Base-by-base conservation (phyloP, 2,888 invertebrate species). In the Bombylius discolor region DNA sequence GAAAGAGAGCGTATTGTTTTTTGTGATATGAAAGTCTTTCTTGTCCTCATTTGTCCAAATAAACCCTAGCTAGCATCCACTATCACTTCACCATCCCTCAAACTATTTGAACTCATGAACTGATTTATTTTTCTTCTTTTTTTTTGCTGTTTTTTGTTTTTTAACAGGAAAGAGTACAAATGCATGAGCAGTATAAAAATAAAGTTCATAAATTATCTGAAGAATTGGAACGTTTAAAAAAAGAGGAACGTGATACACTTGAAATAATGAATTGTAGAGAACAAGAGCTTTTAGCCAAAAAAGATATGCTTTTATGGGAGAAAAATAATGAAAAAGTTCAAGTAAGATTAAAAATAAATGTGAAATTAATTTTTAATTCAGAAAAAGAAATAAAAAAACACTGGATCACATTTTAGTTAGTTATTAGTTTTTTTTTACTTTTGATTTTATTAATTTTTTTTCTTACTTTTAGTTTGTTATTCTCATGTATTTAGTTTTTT, bases 181-280 rank as follows among this genome's bases (percentile, higher is more conserved):
- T 74, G 74, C 70, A 73, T 54, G 71, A 74, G 47, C 73, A 75
- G 51, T 74, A 74, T 58, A 73, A 73, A 59, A 67, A 64, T 6
- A 74, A 74, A 62, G 73, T 73, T 11, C 65, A 64, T 5, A 71
- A 71, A 59, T 62, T 74, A 48, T 75, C 78, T 51, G 75, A 77
- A 53, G 78, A 79, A 62, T 73, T 78, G 62, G 71, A 70, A 42
- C 71, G 72, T 36, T 64, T 79, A 55, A 75, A 77, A 51, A 69
- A 70, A 44, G 75, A 77, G 53, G 76, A 79, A 65, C 71, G 70
- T 62, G 79, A 81, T 61, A 77, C 78, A 33, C 75, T 83, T 62
- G 75, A 78, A 34, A 70, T 80, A 57, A 66, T 84, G 48, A 77
- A 79, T 61, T 77, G 78, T 56, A 78, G 80, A 46, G 83, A 83